These are phyloP conservation scores for Melieria omissa DNA, from an alignment of 2,888 invertebrate species.

Conservation along the genomic window DNA sequence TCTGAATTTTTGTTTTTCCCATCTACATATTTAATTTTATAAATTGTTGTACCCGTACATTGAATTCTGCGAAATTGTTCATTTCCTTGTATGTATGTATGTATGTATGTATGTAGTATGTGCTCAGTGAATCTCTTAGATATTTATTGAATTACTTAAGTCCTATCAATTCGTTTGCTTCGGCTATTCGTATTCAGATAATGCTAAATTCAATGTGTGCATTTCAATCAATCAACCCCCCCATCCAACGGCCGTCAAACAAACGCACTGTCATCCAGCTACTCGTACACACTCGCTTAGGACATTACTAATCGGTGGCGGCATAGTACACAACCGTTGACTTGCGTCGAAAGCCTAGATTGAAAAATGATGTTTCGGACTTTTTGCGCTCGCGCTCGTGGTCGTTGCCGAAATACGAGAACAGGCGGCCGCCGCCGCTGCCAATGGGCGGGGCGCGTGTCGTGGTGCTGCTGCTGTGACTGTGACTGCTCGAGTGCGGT, in stretches of 20 bases:
- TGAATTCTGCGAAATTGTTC: background rate
- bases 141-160: slow-evolving; percentile 3
- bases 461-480: slow-evolving; percentile 49
- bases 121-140: background rate
- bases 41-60: too few relatives aligned
- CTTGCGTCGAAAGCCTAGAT: slow-evolving; percentile 65
- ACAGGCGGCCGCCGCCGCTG: slow-evolving; percentile 58
- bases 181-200: background rate
- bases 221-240: background rate
- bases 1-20: too few relatives aligned
- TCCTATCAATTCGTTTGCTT: background rate
- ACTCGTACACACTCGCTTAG: background rate
- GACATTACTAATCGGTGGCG: slow-evolving; percentile 56
- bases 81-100: slow-evolving; percentile 13
- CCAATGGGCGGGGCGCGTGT: slow-evolving; percentile 53
- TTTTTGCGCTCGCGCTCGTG: slow-evolving; percentile 64
- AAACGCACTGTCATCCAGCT: background rate
- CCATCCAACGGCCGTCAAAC: background rate
- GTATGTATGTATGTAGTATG: slow-evolving; percentile 5
- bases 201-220: background rate
- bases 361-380: slow-evolving; percentile 66
- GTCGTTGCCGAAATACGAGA: slow-evolving; percentile 65
- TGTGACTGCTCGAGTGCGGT: slow-evolving; percentile 51
- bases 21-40: too few relatives aligned
- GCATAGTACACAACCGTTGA: slow-evolving; percentile 65